Conservation (phyloP, 1,140 invertebrate genomes). For the Pseudobourletiella spinata region DNA sequence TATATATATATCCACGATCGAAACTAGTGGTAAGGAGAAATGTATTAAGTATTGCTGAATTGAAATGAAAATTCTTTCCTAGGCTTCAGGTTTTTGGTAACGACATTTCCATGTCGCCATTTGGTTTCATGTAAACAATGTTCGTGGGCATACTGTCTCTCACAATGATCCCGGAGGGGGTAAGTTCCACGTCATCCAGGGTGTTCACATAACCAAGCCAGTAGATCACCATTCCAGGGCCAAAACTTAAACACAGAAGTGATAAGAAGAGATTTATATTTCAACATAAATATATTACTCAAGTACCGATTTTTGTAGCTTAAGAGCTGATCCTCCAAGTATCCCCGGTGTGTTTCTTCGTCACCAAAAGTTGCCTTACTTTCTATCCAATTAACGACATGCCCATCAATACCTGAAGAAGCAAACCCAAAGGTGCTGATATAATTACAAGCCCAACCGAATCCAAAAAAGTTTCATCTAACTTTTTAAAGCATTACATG, state of each 20-base stretch:
- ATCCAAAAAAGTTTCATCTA: too few species aligned
- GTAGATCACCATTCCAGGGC: constrained; percentile 86
- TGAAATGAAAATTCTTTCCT: too few species aligned
- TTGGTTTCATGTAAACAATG: constrained; percentile 38
- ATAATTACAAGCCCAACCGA: too few species aligned
- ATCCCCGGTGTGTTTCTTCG: constrained; percentile 66
- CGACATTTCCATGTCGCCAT: not conserved
- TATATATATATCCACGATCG: too few species aligned
- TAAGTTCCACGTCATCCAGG: constrained; percentile 43
- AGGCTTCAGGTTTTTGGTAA: too few species aligned
- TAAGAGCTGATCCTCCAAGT: constrained; percentile 74
- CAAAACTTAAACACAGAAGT: constrained; percentile 56
- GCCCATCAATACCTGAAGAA: constrained; percentile 62
- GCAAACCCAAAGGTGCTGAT: too few species aligned
- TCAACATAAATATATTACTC: constrained; percentile 5
- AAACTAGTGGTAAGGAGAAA: too few species aligned
- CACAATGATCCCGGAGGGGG: constrained; percentile 60
- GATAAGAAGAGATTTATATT: not conserved
- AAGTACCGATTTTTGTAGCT: constrained; percentile 81
- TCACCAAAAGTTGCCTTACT: constrained; percentile 91
- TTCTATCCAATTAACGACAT: constrained; percentile 91
- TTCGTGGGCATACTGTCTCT: constrained; percentile 52
- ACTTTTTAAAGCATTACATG: too few species aligned
- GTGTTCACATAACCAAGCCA: constrained; percentile 87
- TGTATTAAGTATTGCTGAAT: too few species aligned